Evolutionary conservation across 2,797 vertebrate species (phyloP).

Genomic region (Calcarius lapponicus): DNA sequence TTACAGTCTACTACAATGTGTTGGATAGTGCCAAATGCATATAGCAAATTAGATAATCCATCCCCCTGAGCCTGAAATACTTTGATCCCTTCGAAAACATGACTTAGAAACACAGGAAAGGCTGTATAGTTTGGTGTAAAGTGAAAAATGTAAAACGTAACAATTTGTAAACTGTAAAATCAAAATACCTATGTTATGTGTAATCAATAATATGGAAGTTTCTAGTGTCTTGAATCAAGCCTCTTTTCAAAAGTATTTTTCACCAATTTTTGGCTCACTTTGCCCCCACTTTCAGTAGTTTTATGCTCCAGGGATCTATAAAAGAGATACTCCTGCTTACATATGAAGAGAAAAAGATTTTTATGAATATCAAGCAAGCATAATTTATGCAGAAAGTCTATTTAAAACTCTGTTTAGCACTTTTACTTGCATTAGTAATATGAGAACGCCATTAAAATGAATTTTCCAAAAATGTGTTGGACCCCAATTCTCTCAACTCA

Average conservation of each 20-base stretch:
- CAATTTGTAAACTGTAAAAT: not conserved
- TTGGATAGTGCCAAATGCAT: not conserved
- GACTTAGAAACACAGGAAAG: not conserved
- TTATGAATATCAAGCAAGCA: conserved; percentile 41
- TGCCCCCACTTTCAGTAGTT: not conserved
- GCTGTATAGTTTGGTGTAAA: not conserved
- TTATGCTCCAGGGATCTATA: not conserved
- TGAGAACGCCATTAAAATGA: conserved; percentile 34
- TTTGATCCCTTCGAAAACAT: not conserved
- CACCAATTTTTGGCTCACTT: not conserved
- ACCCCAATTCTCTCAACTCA: conserved; percentile 34
- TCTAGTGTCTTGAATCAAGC: not conserved
- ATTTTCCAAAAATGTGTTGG: conserved; percentile 11
- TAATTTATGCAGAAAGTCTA: conserved; percentile 49
- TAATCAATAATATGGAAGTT: not conserved
- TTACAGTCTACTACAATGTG: not conserved
- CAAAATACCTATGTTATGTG: not conserved
- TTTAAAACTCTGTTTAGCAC: conserved; percentile 49
- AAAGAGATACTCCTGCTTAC: not conserved
- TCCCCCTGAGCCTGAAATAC: not conserved
- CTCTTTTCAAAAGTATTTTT: not conserved
- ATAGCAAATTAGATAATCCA: not conserved
- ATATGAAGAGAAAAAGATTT: not conserved
- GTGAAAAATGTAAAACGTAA: not conserved
- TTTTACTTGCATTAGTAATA: conserved; percentile 46